phyloP scores from a whole-genome alignment of 2,797 vertebrate species.

The Heterohyrax brucei region DNA sequence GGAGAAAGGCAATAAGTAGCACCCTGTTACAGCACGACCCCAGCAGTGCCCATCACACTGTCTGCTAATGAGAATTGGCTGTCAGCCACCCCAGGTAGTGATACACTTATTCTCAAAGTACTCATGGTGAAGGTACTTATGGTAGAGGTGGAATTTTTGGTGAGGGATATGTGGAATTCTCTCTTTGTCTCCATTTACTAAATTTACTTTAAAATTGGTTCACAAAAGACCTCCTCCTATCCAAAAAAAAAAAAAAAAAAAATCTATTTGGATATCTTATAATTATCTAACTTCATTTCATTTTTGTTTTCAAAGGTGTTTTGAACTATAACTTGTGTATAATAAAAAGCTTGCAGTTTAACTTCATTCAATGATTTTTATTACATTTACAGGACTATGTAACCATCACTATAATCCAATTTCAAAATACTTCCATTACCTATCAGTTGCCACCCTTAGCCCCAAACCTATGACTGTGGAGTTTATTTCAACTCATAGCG shows the following conservation, averaged over 20 bases:
- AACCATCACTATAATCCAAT: not conserved
- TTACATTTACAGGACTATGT: not conserved
- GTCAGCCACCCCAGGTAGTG: not conserved
- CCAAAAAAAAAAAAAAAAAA: not conserved
- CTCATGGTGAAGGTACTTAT: too few relatives aligned
- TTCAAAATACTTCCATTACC: not conserved
- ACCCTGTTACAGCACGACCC: not conserved
- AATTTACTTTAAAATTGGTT: conserved; percentile 1
- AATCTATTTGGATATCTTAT: not conserved
- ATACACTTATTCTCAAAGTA: not conserved
- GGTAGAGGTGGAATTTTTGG: not conserved
- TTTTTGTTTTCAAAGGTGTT: conserved; percentile 24
- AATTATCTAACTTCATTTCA: not conserved
- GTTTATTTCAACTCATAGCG: too few relatives aligned
- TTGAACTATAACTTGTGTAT: not conserved
- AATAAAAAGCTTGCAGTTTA: not conserved
- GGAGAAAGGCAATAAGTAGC: not conserved
- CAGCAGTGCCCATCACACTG: not conserved
- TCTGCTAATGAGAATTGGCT: not conserved
- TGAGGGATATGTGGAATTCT: not conserved
- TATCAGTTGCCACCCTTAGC: not conserved
- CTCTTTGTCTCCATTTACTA: not conserved
- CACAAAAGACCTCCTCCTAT: not conserved
- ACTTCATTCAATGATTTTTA: conserved; percentile 10
- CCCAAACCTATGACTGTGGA: not conserved